Evolutionary conservation across 2,113 vertebrate species (phyloP).

Genomic region (Zapornia atra): DNA sequence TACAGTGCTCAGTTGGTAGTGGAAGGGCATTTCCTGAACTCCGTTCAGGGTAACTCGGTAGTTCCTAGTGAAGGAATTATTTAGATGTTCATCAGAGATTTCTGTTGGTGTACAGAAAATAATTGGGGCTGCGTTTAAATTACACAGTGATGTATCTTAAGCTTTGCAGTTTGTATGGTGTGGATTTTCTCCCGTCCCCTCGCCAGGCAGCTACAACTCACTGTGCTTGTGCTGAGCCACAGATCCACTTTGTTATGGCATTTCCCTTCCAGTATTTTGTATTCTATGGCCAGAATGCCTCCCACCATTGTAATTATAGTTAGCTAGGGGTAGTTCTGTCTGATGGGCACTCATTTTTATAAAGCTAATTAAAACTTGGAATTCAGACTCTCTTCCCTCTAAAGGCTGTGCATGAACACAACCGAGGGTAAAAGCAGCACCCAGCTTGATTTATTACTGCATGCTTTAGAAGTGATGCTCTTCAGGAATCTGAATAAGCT

Average conservation of each 20-base stretch:
- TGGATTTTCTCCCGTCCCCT: not conserved
- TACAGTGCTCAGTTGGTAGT: not conserved
- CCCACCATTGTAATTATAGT: fast-evolving
- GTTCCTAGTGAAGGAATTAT: not conserved
- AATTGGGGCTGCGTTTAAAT: not conserved
- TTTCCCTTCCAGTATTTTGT: not conserved
- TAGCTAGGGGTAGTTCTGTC: not conserved
- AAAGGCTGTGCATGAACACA: not conserved
- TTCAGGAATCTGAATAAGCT: not conserved
- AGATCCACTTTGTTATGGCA: not conserved
- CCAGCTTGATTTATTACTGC: not conserved
- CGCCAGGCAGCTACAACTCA: not conserved
- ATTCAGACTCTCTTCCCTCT: not conserved
- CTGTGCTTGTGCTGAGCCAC: not conserved
- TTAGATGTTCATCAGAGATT: not conserved
- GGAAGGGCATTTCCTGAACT: not conserved
- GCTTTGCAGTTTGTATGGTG: not conserved
- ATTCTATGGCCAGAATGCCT: not conserved
- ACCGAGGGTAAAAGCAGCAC: not conserved
- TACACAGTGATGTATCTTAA: fast-evolving
- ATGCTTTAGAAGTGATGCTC: not conserved
- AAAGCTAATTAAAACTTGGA: not conserved
- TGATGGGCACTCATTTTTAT: not conserved
- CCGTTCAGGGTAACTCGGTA: not conserved
- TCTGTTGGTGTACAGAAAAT: not conserved